phyloP scores from a whole-genome alignment of 2,888 invertebrate species.

The Harpalus rufipes region DNA sequence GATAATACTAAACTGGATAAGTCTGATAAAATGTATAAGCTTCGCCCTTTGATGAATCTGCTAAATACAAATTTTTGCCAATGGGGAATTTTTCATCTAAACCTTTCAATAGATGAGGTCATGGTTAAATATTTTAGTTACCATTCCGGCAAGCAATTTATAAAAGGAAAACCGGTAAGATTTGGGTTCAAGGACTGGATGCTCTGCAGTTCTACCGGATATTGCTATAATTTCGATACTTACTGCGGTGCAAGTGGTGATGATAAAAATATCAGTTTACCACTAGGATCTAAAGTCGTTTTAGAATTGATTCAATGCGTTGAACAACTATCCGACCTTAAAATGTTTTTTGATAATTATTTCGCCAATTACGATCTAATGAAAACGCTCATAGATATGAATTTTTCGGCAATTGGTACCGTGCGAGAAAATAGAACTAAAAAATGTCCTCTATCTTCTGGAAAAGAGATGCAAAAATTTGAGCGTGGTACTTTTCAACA shows the following conservation, averaged over 20 bases:
- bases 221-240: constrained; percentile 49
- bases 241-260: constrained; percentile 29
- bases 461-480: constrained; percentile 22
- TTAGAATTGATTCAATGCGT: constrained; percentile 22
- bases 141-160: constrained; percentile 70
- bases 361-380: constrained; percentile 19
- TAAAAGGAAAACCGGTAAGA: constrained; percentile 45
- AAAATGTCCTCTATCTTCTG: constrained; percentile 23
- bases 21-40: constrained; percentile 68
- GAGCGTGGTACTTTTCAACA: constrained; percentile 16
- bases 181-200: constrained; percentile 22
- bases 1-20: constrained; percentile 68
- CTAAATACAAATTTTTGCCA: constrained; percentile 69
- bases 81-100: constrained; percentile 69
- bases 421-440: constrained; percentile 19
- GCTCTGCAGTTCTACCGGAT: constrained; percentile 22
- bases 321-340: too few species aligned
- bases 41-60: constrained; percentile 66
- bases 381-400: background rate
- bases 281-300: constrained; percentile 16
- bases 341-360: constrained; percentile 23
- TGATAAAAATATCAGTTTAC: constrained; percentile 1
- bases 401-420: background rate
- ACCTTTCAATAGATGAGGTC: constrained; percentile 70
- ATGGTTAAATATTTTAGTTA: constrained; percentile 71